phyloP scores from a whole-genome alignment of 1,140 invertebrate genomes.

The Bombus balteatus region DNA sequence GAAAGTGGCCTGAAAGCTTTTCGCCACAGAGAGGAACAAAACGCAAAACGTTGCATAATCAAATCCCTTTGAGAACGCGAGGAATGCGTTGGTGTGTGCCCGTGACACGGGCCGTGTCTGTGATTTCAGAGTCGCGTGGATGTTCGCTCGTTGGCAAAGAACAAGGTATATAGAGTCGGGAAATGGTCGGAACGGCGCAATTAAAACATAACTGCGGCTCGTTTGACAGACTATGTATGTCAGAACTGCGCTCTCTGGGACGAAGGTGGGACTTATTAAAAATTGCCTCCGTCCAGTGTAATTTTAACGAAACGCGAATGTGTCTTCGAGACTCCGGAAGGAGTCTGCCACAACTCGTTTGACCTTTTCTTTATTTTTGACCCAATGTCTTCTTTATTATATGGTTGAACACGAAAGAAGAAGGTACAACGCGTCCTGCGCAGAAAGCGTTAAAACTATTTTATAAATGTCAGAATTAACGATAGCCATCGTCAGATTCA shows the following conservation, averaged over 20 bases:
- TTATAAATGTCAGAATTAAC: not conserved
- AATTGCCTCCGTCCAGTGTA: not conserved
- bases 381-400: too few relatives aligned
- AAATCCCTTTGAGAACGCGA: constrained; percentile 34
- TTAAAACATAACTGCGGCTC: constrained; percentile 44
- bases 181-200: constrained; percentile 41
- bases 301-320: not conserved
- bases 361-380: not conserved
- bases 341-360: not conserved
- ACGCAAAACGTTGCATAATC: constrained; percentile 39
- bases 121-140: not conserved
- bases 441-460: too few relatives aligned
- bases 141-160: constrained; percentile 4
- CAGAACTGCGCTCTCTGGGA: not conserved
- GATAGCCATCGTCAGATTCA: too few relatives aligned
- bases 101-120: not conserved
- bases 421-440: too few relatives aligned
- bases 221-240: constrained; percentile 17
- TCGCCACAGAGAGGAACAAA: not conserved
- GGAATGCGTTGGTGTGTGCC: not conserved
- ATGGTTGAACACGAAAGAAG: too few relatives aligned
- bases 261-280: constrained; percentile 27
- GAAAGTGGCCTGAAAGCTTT: constrained; percentile 15
- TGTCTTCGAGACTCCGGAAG: not conserved
- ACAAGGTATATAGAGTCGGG: constrained; percentile 11